These are phyloP conservation scores for Acanthosepion pharaonis DNA, from an alignment of 2,888 invertebrate species.

Conservation along the genomic window DNA sequence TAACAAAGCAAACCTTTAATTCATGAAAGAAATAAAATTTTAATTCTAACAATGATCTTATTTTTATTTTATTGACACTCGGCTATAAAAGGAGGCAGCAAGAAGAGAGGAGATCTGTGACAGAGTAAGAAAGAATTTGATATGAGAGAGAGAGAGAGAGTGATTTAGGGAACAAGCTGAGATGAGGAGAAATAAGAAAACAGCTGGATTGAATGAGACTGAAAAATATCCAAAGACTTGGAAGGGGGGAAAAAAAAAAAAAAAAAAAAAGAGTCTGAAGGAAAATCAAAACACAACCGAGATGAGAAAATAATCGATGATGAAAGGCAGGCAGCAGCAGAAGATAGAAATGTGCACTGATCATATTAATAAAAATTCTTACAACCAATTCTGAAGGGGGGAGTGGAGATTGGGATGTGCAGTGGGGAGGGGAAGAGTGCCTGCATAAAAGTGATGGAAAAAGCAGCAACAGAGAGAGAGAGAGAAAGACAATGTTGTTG, in stretches of 20 bases:
- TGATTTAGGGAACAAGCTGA: not conserved
- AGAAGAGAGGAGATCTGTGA: not conserved
- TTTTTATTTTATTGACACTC: not conserved
- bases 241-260: too few relatives aligned
- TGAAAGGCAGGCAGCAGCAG: not conserved
- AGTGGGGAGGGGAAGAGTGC: not conserved
- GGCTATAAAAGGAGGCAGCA: not conserved
- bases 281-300: not conserved
- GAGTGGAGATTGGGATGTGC: not conserved
- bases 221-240: not conserved
- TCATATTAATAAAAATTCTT: constrained; percentile 18
- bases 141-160: too few relatives aligned
- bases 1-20: too few relatives aligned
- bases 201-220: constrained; percentile 6
- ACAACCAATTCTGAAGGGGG: not conserved
- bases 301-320: not conserved
- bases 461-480: not conserved
- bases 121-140: constrained; percentile 20
- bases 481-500: not conserved
- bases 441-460: not conserved
- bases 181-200: not conserved
- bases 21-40: too few relatives aligned
- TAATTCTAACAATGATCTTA: too few relatives aligned
- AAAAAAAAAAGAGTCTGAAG: not conserved
- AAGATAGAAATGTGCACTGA: not conserved